Evolutionary conservation across 2,888 invertebrate genomes (phyloP), one percentile per base, ranked within the genome.

Genomic region (Psococerastis gibbosa): DNA sequence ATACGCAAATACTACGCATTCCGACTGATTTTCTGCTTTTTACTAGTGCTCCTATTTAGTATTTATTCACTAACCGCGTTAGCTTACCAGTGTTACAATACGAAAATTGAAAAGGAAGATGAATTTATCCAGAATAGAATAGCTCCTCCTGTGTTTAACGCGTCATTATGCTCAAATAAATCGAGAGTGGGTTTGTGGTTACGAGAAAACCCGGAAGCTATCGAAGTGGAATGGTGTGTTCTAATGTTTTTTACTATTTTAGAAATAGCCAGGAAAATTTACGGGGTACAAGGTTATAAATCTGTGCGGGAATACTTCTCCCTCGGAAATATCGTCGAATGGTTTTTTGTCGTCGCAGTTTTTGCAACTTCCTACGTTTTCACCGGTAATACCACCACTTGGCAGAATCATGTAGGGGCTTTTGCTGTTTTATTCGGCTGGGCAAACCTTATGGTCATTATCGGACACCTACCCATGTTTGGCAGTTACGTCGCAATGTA

Each of bases 401-500:
- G 85, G 79, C 85, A 85, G 57, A 84, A 82, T 55, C 84, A 85
- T 56, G 75, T 87, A 17, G 85, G 84, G 0, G 85, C 85, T 1
- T 81, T 85, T 55, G 82, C 84, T 0, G 83, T 85, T 1, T 68
- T 87, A 3, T 75, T 83, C 33, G 84, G 82, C 3, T 87, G 87
- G 87, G 81, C 82, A 3, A 84, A 87, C 60, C 65, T 85, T n/a
- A 84, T 87, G 83, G 65, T 84, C 58, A 84, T 85, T 81, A 78
- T 88, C 45, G 88, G 88, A 0, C 83, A 88, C 54, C 63, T 88
- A 32, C 88, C 88, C 0, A 74, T 84, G 42, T 83, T 88, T 55
- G 88, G 87, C 15, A 80, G 85, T 0, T 88, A 88, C 56, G 85
- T 88, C 3, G 87, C 87, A 0, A 87, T 87, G 87, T 85, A 84